These are phyloP conservation scores for Poecilia picta DNA, from an alignment of 2,797 vertebrate species.

Conservation along the genomic window DNA sequence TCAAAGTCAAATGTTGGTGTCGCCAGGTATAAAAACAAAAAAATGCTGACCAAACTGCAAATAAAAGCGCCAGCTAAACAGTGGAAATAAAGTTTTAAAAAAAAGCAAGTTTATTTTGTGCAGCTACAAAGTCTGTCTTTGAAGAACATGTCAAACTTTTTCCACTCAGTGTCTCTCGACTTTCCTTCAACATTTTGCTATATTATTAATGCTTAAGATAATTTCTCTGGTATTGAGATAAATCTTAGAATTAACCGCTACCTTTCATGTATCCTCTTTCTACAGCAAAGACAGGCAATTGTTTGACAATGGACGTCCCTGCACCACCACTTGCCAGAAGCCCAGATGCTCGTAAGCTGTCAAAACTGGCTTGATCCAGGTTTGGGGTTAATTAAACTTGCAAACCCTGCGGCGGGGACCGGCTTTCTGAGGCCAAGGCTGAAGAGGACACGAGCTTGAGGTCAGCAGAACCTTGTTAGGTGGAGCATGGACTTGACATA, in stretches of 20 bases:
- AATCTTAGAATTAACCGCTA: constrained; percentile 23
- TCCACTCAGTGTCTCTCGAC: background rate
- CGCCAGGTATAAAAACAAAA: background rate
- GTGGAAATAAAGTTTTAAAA: background rate
- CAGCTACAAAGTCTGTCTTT: background rate
- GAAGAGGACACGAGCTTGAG: constrained; percentile 69
- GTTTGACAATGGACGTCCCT: constrained; percentile 34
- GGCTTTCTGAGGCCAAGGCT: constrained; percentile 62
- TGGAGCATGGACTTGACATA: constrained; percentile 67
- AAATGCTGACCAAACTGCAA: background rate
- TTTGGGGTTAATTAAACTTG: constrained; percentile 83
- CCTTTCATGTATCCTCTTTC: constrained; percentile 37
- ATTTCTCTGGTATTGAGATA: constrained; percentile 7
- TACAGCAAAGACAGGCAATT: constrained; percentile 35
- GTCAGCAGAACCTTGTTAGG: constrained; percentile 78
- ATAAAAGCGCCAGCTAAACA: background rate
- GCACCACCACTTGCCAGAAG: constrained; percentile 57
- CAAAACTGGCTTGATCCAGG: constrained; percentile 59
- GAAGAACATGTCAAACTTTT: background rate
- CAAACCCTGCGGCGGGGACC: constrained; percentile 62
- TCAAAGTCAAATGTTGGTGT: background rate
- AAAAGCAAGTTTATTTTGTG: background rate
- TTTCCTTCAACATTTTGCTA: background rate
- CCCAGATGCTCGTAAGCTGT: constrained; percentile 73
- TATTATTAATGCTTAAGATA: background rate